Percentiles rank a stretch among this genome's conserved stretches.
phyloP scores from a whole-genome alignment of 2,113 vertebrate species.

The Gavialis gangeticus region DNA sequence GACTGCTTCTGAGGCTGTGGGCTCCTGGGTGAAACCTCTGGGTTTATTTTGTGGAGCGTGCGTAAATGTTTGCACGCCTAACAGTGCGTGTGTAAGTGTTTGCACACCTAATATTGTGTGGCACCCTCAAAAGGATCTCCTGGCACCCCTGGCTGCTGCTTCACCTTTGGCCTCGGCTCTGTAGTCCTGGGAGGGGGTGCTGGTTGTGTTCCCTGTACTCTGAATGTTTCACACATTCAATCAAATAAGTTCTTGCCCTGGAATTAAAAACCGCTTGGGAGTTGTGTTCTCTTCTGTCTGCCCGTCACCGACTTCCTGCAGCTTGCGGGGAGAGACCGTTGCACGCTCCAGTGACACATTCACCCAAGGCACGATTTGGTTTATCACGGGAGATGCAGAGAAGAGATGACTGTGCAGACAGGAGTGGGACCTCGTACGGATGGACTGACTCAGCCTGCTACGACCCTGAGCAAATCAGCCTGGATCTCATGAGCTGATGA shows the following conservation, averaged over 20 bases:
- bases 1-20: fast-evolving
- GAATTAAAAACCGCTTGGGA: background rate
- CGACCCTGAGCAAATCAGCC: background rate
- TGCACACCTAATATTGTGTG: background rate
- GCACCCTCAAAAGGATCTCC: no score
- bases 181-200: background rate
- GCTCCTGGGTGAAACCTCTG: fast-evolving
- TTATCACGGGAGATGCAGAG: background rate
- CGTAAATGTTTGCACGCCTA: background rate
- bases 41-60: background rate
- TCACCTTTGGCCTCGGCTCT: background rate
- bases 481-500: background rate
- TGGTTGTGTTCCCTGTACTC: background rate
- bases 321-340: background rate
- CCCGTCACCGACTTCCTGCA: background rate
- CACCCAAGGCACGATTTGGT: background rate
- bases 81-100: background rate
- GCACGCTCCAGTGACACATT: background rate
- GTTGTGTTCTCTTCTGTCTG: background rate
- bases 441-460: background rate
- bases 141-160: no score
- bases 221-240: background rate
- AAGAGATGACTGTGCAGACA: background rate
- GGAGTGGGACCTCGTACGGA: no score
- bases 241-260: background rate